Evolutionary conservation across 2,113 vertebrate species (phyloP).

Genomic region (Trematocara marginatum): DNA sequence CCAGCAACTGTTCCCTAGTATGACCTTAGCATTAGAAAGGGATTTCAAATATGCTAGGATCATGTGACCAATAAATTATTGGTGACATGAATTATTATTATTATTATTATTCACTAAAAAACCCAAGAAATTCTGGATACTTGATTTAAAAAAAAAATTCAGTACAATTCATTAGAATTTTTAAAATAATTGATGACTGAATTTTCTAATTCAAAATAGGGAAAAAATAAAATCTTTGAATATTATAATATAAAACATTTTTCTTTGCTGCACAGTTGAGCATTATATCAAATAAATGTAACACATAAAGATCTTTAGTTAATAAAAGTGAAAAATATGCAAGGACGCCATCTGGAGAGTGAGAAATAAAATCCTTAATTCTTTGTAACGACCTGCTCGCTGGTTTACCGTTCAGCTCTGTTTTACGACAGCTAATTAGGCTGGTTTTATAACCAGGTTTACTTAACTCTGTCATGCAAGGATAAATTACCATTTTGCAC

Average conservation of each 20-base stretch:
- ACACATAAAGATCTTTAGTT: neutral
- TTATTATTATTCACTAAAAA: neutral
- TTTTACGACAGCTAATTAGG: conserved; percentile 63
- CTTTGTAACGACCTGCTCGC: conserved; percentile 19
- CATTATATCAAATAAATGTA: neutral
- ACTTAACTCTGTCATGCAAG: conserved; percentile 63
- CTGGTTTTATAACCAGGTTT: conserved; percentile 64
- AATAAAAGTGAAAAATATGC: neutral
- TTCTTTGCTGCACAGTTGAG: neutral
- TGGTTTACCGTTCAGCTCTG: conserved; percentile 37
- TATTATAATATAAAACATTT: neutral
- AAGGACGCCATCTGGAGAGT: neutral
- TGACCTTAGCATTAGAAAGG: neutral
- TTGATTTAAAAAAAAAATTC: accelerated
- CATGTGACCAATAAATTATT: neutral
- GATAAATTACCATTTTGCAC: conserved; percentile 68
- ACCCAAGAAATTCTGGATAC: neutral
- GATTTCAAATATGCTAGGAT: neutral
- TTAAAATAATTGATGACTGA: neutral
- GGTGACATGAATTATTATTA: neutral
- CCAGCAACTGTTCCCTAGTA: neutral
- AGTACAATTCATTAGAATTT: neutral
- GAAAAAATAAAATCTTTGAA: neutral
- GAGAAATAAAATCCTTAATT: neutral
- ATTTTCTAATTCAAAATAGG: neutral